Evolutionary conservation across 2,113 vertebrate species (phyloP).

Genomic region (Pachyramphus minor): DNA sequence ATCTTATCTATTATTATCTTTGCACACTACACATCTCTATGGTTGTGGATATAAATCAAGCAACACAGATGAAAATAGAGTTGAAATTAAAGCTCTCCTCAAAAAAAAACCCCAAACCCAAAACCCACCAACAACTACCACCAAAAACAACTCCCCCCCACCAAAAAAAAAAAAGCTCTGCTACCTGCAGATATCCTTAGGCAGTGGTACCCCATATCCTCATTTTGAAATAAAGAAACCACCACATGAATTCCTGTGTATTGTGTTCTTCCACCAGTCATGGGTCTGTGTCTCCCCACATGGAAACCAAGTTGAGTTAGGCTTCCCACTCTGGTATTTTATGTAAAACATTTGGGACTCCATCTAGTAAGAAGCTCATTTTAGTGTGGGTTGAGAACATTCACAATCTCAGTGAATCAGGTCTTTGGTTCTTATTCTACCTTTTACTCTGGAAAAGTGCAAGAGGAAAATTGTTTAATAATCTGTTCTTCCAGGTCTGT

Average conservation of each 20-base stretch:
- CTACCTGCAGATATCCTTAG: background rate
- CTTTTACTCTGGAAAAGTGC: background rate
- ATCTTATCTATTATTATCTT: background rate
- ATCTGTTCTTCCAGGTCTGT: slow-evolving; percentile 20
- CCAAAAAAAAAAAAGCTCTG: too few species aligned
- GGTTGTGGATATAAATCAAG: background rate
- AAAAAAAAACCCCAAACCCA: background rate
- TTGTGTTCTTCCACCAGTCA: background rate
- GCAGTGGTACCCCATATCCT: background rate
- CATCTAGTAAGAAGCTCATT: background rate
- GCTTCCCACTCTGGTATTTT: background rate
- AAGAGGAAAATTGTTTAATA: slow-evolving; percentile 3
- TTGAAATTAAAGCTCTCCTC: background rate
- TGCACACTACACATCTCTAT: background rate
- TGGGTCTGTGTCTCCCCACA: background rate
- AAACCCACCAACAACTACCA: too few species aligned
- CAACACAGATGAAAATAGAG: background rate
- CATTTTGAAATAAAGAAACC: background rate
- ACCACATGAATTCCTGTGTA: background rate
- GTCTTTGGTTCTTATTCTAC: background rate
- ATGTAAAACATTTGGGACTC: background rate
- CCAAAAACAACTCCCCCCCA: too few species aligned
- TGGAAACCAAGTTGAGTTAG: background rate
- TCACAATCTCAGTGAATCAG: background rate
- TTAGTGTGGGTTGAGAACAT: background rate